phyloP scores from a whole-genome alignment of 2,113 vertebrate species.

The Plecturocebus donacophilus region DNA sequence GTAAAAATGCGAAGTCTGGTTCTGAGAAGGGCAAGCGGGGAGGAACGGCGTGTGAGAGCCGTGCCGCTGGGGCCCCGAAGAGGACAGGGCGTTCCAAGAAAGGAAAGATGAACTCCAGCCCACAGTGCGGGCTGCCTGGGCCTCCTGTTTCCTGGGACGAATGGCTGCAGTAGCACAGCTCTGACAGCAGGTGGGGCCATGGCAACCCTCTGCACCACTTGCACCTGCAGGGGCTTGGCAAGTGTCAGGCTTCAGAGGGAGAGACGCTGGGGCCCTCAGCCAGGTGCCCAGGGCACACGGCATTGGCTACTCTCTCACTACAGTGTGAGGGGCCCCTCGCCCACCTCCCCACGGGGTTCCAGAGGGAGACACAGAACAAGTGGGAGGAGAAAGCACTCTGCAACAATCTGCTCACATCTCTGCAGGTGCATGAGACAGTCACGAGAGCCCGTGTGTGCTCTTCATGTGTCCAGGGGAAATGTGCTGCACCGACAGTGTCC shows the following conservation, averaged over 20 bases:
- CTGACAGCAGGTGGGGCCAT: not conserved
- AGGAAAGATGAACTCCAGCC: too few relatives aligned
- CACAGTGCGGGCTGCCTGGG: too few relatives aligned
- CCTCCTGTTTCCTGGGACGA: not conserved
- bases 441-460: not conserved
- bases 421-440: not conserved
- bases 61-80: not conserved
- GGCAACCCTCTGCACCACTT: too few relatives aligned
- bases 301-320: not conserved
- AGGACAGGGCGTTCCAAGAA: rapidly evolving
- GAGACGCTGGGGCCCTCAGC: rapidly evolving
- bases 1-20: not conserved
- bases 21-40: not conserved
- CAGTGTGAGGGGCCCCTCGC: not conserved
- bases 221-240: not conserved
- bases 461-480: not conserved
- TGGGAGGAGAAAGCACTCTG: not conserved
- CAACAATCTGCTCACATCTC: rapidly evolving
- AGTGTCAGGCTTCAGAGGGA: not conserved
- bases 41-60: not conserved
- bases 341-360: not conserved
- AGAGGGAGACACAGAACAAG: not conserved
- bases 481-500: not conserved
- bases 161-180: not conserved
- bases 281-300: rapidly evolving